Evolutionary conservation across 2,113 vertebrate genomes (phyloP).

Genomic region (Ariopsis seemanni): DNA sequence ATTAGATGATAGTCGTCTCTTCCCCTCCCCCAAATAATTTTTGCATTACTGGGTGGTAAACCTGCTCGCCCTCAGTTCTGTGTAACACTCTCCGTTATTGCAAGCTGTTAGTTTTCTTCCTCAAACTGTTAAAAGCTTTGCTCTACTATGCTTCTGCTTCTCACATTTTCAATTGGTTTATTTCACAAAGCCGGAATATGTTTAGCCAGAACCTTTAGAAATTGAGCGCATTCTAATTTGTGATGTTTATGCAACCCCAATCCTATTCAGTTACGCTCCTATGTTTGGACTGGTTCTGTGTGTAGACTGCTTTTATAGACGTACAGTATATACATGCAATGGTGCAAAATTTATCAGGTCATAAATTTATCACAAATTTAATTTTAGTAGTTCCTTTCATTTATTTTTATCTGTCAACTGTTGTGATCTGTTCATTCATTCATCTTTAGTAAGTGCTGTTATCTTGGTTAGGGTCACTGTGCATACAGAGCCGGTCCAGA

Average conservation of each 20-base stretch:
- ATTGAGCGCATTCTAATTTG: conserved; percentile 35
- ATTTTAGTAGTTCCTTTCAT: background rate
- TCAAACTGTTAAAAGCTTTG: background rate
- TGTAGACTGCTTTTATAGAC: background rate
- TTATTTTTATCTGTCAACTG: background rate
- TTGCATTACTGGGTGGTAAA: conserved; percentile 34
- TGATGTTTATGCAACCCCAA: conserved; percentile 50
- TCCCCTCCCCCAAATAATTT: conserved; percentile 42
- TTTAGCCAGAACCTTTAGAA: background rate
- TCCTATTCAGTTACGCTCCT: conserved; percentile 25
- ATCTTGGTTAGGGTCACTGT: background rate
- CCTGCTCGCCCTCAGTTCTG: conserved; percentile 24
- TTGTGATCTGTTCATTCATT: background rate
- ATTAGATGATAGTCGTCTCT: background rate
- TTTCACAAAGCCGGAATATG: conserved; percentile 47
- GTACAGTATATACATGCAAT: background rate
- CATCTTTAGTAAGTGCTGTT: background rate
- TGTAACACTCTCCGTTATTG: conserved; percentile 1
- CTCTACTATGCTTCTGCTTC: conserved; percentile 35
- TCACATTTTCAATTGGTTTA: conserved; percentile 42
- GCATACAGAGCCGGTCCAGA: background rate
- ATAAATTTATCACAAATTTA: background rate
- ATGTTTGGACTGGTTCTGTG: conserved; percentile 46
- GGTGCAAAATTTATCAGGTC: background rate
- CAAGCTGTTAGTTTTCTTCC: background rate